A percentile compares a stretch with the other conserved stretches of the same genome.
Conservation (phyloP, 2,797 vertebrate genomes). For the Myiotriccus ornatus region DNA sequence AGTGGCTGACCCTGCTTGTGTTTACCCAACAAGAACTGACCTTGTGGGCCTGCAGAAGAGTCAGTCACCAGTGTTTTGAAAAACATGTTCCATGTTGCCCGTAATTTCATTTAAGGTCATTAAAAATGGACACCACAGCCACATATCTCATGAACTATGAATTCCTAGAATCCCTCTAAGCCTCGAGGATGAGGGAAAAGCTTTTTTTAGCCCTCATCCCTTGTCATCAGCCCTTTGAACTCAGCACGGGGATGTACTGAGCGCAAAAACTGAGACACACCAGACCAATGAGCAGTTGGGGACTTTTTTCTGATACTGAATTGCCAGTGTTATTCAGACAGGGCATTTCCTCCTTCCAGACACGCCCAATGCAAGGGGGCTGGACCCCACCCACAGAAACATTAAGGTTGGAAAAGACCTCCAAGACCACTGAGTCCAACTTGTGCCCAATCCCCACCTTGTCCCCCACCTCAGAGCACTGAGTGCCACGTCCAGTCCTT, state of each 20-base stretch:
- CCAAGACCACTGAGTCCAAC: background rate
- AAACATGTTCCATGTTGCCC: conserved; percentile 9
- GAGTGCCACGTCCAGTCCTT: rapidly evolving
- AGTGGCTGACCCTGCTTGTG: background rate
- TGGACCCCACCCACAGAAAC: background rate
- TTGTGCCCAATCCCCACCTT: background rate
- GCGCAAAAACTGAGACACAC: background rate
- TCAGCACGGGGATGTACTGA: background rate
- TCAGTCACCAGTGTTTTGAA: background rate
- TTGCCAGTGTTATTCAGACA: background rate
- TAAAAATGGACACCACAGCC: conserved; percentile 25
- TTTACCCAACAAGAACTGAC: background rate
- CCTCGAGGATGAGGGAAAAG: conserved; percentile 48
- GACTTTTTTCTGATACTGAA: background rate
- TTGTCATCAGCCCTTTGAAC: conserved; percentile 34
- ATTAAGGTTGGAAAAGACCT: background rate
- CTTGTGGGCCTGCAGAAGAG: background rate
- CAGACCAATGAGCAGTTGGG: background rate
- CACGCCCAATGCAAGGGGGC: background rate
- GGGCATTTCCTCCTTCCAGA: background rate
- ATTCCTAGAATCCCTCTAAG: conserved; percentile 48
- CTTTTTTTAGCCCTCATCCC: conserved; percentile 18
- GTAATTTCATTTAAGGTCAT: conserved; percentile 51
- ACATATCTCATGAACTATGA: conserved; percentile 15
- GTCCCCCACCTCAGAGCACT: background rate